These are phyloP conservation scores for Actenoides lindsayi DNA, from an alignment of 2,113 vertebrate species.

Conservation along the genomic window DNA sequence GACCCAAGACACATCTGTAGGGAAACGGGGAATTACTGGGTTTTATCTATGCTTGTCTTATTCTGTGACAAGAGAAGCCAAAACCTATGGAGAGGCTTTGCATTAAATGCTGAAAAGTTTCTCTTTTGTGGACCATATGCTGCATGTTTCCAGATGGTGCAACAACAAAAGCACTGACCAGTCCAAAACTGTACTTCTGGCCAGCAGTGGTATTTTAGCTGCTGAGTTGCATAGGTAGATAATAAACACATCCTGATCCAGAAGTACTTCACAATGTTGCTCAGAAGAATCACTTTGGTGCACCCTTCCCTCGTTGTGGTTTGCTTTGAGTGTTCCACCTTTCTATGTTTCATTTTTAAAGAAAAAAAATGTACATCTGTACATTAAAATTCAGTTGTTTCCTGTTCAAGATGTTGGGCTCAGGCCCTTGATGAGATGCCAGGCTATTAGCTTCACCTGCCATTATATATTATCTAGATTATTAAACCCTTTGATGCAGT, in stretches of 20 bases:
- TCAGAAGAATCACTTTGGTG: background rate
- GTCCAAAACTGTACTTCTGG: background rate
- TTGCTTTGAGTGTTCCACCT: background rate
- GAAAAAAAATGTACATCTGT: background rate
- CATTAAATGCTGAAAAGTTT: background rate
- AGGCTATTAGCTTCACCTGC: slow-evolving; percentile 53
- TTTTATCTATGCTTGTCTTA: background rate
- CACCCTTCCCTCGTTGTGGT: background rate
- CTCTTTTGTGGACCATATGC: background rate
- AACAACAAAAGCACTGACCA: background rate
- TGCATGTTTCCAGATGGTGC: background rate
- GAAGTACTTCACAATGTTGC: background rate
- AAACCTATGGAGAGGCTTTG: background rate
- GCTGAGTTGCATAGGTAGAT: background rate
- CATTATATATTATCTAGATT: slow-evolving; percentile 45
- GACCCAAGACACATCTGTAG: background rate
- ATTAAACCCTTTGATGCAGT: slow-evolving; percentile 51
- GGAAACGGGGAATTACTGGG: background rate
- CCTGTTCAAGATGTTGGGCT: slow-evolving; percentile 11
- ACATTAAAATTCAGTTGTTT: slow-evolving; percentile 33
- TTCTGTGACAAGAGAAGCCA: background rate
- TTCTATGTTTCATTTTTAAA: background rate
- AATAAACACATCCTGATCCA: background rate
- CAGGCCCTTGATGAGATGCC: slow-evolving; percentile 18
- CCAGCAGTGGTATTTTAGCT: background rate